A percentile compares a stretch with the other conserved stretches of the same genome.
Conservation (phyloP, 2,113 vertebrate genomes). For the Caloenas nicobarica region DNA sequence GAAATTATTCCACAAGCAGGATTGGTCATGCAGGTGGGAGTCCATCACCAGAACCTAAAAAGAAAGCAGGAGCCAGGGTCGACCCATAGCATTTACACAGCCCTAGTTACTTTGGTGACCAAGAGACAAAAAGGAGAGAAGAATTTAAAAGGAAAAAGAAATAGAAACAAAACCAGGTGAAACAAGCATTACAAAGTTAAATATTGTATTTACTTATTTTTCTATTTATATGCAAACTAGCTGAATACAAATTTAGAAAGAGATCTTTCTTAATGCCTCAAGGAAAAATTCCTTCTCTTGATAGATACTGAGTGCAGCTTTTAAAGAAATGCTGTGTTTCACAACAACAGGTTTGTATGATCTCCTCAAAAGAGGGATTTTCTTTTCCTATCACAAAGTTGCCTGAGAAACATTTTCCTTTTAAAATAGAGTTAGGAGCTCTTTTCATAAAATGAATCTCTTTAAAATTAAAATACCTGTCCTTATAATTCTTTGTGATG, state of each 20-base stretch:
- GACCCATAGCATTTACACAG: neutral
- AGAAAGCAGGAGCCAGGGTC: neutral
- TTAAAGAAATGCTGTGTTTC: slow-evolving; percentile 1
- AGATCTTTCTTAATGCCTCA: slow-evolving; percentile 6
- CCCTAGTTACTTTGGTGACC: neutral
- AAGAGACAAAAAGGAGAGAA: neutral
- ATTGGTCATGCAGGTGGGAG: rapidly evolving
- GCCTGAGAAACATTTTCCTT: neutral
- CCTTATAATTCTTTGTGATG: neutral
- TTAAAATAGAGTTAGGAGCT: neutral
- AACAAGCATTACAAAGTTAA: neutral
- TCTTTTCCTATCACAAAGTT: slow-evolving; percentile 24
- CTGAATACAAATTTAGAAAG: neutral
- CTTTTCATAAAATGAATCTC: neutral
- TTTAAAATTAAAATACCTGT: neutral
- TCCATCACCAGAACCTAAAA: neutral
- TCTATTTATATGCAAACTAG: neutral
- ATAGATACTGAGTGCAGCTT: neutral
- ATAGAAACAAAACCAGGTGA: neutral
- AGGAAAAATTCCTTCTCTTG: neutral
- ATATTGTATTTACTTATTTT: neutral
- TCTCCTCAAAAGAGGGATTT: neutral
- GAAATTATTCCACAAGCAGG: neutral
- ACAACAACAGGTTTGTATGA: neutral
- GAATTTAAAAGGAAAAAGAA: neutral